Evolutionary conservation across 1,140 invertebrate species (phyloP), one percentile per base, ranked within the genome.

Genomic region (Polypedilum vanderplanki): DNA sequence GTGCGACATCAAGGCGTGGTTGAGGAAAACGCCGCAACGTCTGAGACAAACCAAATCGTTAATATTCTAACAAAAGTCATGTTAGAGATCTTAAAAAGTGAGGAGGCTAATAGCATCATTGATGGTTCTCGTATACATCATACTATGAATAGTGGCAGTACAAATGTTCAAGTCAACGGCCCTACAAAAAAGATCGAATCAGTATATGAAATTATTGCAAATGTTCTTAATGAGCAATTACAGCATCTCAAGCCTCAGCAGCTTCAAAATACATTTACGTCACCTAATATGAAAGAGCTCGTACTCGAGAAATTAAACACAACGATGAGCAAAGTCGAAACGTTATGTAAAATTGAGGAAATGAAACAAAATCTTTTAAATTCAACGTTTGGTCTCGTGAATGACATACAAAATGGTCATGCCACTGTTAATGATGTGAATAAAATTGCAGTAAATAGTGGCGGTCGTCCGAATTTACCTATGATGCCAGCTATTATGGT

Each of bases 301-400:
- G 65, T 70, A 8, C 18, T 70, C 9, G 65, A 70, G 18, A 70
- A 20, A 22, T 20, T 70, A 22, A 70, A 20, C 20, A 70, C 17
- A 18, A 70, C 65, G 9, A 70, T 70, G 2, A 20, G 20, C 10
- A 70, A 70, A 70, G 65, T 70, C 17, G 65, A 70, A 18, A 70
- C 65, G 17, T 5, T 70, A 2, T 70, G 65, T 12, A 20, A 18
- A 70, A n/a, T 70, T 22, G 65, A 70, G 20, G 65, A 70, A 20
- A 70, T 70, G 65, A 70, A 70, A 18, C 65, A 70, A 70, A 70
- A 70, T 70, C 65, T 70, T 20, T 10, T 70, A 18, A 70, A 70
- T 70, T n/a, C 65, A 10, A 17, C 65, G 5, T 18, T 70, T 70
- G 65, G 65, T 10, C 18, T 70, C 7, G 15, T 70, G 15, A 70